Base-by-base conservation (phyloP, 2,113 vertebrate species). In the Pardalotus punctatus region DNA sequence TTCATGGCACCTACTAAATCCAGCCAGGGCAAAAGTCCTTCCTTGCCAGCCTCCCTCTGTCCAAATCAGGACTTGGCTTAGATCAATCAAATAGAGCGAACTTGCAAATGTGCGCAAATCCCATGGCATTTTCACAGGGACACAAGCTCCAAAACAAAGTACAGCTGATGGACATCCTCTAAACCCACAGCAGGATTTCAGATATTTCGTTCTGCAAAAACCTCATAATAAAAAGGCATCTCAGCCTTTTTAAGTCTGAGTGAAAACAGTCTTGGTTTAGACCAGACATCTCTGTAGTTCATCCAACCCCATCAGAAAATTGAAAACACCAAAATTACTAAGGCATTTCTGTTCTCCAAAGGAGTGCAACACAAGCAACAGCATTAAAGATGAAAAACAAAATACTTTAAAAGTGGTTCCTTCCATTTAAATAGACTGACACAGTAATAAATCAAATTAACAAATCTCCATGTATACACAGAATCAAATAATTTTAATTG, bases 231-330 rank as follows among this genome's bases (percentile, higher is more conserved):
- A 94, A 93, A 94, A 94, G 40, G 56, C 91, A 86, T 93, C 80
- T 83, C 4, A 2, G 36, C 22, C 71, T 88, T 93, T 87, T 83
- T 9, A 93, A 73, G 90, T 82, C 81, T 87, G 73, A 92, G 73
- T 90, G 81, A 94, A 94, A 96, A 90, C 85, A 96, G 86, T 5
- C 76, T 81, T 88, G 82, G 86, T 93, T 96, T 86, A 88, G 53
- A 64, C 61, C 69, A 93, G 80, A 88, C 92, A 72, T 45, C 82
- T 95, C 94, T 90, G 92, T 94, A 95, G 93, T 83, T 91, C 9
- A 0, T 90, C 88, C 88, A 95, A 66, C n/a, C 72, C 85, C 88
- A 70, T 12, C 25, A 80, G 43, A 96, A 96, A 90, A 86, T 6
- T 62, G 60, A 64, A 92, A 86, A 88, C 86, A 77, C 1, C 8